Evolutionary conservation across 1,140 invertebrate species (phyloP).

Genomic region (Tenebrio molitor): DNA sequence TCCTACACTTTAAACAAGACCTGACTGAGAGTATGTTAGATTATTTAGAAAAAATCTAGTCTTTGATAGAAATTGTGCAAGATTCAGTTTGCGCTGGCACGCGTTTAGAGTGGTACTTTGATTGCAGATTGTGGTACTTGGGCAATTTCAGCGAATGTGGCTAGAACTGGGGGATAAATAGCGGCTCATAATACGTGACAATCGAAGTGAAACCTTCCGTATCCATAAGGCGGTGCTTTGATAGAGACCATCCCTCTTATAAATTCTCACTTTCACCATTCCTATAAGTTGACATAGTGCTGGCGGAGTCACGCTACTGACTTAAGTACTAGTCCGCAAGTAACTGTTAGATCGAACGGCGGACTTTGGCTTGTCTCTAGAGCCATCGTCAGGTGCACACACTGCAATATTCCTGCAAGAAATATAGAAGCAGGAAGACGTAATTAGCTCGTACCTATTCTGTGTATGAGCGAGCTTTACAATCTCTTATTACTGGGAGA

Average conservation of each 20-base stretch:
- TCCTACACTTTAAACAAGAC: no score
- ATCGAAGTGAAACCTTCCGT: slow-evolving; percentile 35
- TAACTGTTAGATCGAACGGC: slow-evolving; percentile 1
- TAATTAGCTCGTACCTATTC: slow-evolving; percentile 33
- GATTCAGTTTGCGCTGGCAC: no score
- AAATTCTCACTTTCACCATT: slow-evolving; percentile 38
- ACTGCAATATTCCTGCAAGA: slow-evolving; percentile 16
- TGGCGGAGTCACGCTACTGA: slow-evolving; percentile 26
- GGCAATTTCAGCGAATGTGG: background rate
- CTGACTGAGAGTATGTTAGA: no score
- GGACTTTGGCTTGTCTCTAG: slow-evolving; percentile 4
- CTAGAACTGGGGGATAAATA: slow-evolving; percentile 11
- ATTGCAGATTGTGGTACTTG: no score
- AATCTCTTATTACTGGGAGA: slow-evolving; percentile 30
- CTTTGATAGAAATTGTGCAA: no score
- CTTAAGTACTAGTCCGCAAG: background rate
- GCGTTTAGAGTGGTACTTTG: no score
- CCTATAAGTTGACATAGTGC: slow-evolving; percentile 26
- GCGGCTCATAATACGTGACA: slow-evolving; percentile 23
- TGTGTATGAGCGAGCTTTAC: slow-evolving; percentile 34
- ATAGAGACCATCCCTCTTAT: slow-evolving; percentile 37
- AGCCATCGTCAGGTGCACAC: slow-evolving; percentile 30
- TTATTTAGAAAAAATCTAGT: no score
- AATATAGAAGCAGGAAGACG: slow-evolving; percentile 30
- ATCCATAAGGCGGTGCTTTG: slow-evolving; percentile 25